These are phyloP conservation scores for Brachypodius melanocephalos DNA, from an alignment of 2,113 vertebrate genomes.

Conservation along the genomic window DNA sequence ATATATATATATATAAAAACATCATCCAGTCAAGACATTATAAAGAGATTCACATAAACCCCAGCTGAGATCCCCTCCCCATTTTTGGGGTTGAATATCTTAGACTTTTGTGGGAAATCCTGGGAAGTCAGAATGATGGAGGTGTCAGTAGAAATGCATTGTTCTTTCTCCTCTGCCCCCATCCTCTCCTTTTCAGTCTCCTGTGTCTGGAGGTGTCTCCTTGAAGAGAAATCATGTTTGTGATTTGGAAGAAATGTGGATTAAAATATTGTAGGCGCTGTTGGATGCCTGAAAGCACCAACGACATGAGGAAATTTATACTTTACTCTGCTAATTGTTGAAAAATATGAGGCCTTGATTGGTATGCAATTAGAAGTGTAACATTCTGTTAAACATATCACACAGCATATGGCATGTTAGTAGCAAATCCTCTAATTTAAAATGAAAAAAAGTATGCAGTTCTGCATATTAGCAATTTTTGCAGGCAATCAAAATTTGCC, in stretches of 20 bases:
- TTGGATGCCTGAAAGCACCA: slow-evolving; percentile 11
- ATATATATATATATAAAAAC: too few species aligned
- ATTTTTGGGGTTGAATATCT: not conserved
- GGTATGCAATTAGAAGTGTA: slow-evolving; percentile 65
- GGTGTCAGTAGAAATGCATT: not conserved
- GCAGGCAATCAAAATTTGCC: not conserved
- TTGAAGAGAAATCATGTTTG: not conserved
- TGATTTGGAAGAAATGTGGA: not conserved
- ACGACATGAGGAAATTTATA: slow-evolving; percentile 23
- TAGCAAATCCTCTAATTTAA: slow-evolving; percentile 57
- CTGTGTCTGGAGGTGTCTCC: not conserved
- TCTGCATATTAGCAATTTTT: slow-evolving; percentile 32
- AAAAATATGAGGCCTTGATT: slow-evolving; percentile 62
- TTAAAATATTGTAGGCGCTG: slow-evolving; percentile 23
- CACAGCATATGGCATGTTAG: slow-evolving; percentile 60
- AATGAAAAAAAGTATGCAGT: slow-evolving; percentile 2
- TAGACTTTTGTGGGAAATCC: not conserved
- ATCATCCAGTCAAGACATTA: not conserved
- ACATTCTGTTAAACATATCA: slow-evolving; percentile 69
- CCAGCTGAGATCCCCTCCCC: not conserved
- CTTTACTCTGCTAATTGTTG: slow-evolving; percentile 60
- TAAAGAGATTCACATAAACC: not conserved
- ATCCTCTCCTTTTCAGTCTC: not conserved
- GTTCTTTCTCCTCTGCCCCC: not conserved
- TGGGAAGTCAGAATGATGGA: not conserved